Evolutionary conservation across 2,888 invertebrate genomes (phyloP), one percentile per base, ranked within the genome.

Genomic region (Habrosyne pyritoides): DNA sequence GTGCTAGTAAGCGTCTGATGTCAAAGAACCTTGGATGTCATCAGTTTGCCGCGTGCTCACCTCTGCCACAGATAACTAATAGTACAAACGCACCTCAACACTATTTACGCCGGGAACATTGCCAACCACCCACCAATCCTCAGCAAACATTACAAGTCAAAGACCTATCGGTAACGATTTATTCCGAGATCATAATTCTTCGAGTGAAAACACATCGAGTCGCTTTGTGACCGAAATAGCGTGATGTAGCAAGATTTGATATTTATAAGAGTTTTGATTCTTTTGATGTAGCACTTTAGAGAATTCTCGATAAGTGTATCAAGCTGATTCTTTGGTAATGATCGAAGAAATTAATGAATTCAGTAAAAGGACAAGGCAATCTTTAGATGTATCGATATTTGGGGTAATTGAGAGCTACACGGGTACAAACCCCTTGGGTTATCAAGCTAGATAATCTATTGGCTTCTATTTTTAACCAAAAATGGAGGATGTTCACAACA

Each of bases 91-190:
- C n/a, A n/a, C n/a, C n/a, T n/a, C n/a, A n/a, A 26, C 42, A 46
- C 64, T 77, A 77, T 71, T 75, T 73, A 65, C 6, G 55, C 52
- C 56, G 62, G 62, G 64, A 67, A 28, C 47, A 7, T 12, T 64
- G 75, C 73, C 72, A 72, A 62, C 59, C 73, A 61, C 66, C 21
- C 51, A 50, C 52, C 33, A 22, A n/a, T 10, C 36, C 14, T 10
- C n/a, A 6, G 18, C 14, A 42, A 14, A 18, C 36, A 53, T 18
- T 26, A 49, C 42, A 61, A 69, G 72, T 69, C 72, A 73, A 73
- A 73, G 70, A 71, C 70, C 75, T 67, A 21, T 26, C 46, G 22
- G 22, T 24, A 28, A 51, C 14, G 12, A 53, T 26, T 52, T 26
- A 46, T 47, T 26, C 36, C 24, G 21, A 46, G 42, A 42, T 42